These are phyloP conservation scores for Tympanuchus pallidicinctus DNA, from an alignment of 2,113 vertebrate genomes.

Conservation along the genomic window DNA sequence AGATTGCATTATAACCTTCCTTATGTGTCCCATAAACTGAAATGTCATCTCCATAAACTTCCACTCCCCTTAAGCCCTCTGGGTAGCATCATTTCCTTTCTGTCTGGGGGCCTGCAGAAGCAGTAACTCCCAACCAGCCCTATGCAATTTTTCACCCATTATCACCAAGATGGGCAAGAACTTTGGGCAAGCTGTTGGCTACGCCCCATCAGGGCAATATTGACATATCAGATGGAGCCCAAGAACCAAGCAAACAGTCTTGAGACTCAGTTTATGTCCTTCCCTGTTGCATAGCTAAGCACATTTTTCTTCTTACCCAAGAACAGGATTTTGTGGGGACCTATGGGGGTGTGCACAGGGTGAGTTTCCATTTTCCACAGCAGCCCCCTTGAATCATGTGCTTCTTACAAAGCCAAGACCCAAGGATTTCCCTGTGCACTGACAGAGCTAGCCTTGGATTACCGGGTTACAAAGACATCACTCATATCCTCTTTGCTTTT, in stretches of 20 bases:
- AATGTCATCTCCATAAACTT: slow-evolving; percentile 49
- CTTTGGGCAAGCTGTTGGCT: fast-evolving
- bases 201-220: neutral
- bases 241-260: neutral
- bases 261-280: neutral
- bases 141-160: neutral
- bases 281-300: neutral
- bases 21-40: slow-evolving; percentile 30
- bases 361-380: neutral
- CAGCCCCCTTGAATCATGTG: neutral
- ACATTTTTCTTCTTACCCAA: neutral
- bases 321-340: fast-evolving
- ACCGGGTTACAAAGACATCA: neutral
- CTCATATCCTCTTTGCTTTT: neutral
- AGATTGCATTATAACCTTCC: neutral
- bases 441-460: neutral
- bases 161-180: neutral
- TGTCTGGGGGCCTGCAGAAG: neutral
- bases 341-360: neutral
- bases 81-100: neutral
- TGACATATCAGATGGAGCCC: neutral
- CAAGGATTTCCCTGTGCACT: neutral
- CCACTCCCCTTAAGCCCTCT: neutral
- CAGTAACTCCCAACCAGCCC: neutral
- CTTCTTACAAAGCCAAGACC: neutral